phyloP scores from a whole-genome alignment of 1,140 invertebrate genomes.

The Periplaneta americana region DNA sequence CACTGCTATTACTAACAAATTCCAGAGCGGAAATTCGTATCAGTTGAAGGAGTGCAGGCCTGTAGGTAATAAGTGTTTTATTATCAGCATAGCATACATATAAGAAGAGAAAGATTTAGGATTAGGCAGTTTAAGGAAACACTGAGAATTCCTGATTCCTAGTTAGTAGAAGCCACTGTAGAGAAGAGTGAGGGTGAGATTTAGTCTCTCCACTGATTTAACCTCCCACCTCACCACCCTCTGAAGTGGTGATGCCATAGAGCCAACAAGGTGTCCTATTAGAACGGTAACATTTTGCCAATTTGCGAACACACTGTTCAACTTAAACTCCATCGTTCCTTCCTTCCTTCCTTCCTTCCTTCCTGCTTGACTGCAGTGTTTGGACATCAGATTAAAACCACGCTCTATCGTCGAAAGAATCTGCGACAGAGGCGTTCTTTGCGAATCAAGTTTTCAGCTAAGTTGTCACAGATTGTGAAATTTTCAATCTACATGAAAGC shows the following conservation, averaged over 20 bases:
- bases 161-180: not conserved
- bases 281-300: not conserved
- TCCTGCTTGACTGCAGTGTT: not conserved
- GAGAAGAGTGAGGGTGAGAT: not conserved
- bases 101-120: too few species aligned
- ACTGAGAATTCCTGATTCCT: not conserved
- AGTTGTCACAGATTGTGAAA: too few species aligned
- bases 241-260: not conserved
- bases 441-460: too few species aligned
- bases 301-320: not conserved
- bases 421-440: too few species aligned
- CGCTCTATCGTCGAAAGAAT: not conserved
- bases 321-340: too few species aligned
- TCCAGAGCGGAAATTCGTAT: too few species aligned
- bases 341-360: too few species aligned
- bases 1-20: too few species aligned
- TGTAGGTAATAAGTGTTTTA: too few species aligned
- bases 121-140: not conserved
- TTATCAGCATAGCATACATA: too few species aligned
- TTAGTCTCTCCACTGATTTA: not conserved
- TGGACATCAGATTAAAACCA: not conserved
- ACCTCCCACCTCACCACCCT: not conserved
- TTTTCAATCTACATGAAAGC: too few species aligned
- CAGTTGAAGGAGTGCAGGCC: too few species aligned
- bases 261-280: not conserved